phyloP scores from a whole-genome alignment of 2,113 vertebrate species.

The Polypterus senegalus region DNA sequence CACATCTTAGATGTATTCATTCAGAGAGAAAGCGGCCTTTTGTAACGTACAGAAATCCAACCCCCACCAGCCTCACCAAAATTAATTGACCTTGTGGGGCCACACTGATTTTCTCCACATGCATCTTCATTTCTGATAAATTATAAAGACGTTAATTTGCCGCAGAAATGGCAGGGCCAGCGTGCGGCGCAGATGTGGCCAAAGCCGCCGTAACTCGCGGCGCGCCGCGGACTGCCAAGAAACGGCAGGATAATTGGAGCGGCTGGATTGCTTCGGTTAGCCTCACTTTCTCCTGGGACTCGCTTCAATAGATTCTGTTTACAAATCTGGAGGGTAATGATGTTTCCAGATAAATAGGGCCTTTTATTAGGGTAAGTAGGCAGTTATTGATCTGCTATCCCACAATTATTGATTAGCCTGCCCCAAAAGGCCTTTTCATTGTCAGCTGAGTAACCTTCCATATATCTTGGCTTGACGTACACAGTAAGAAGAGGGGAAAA shows the following conservation, averaged over 20 bases:
- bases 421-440: slow-evolving; percentile 44
- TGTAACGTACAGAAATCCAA: too few relatives aligned
- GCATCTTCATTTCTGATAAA: slow-evolving; percentile 98
- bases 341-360: slow-evolving; percentile 66
- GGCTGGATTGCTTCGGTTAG: slow-evolving; percentile 78
- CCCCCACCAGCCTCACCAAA: too few relatives aligned
- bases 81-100: slow-evolving; percentile 87
- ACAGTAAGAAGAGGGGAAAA: too few relatives aligned
- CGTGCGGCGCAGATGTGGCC: slow-evolving; percentile 92
- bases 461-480: slow-evolving; percentile 41
- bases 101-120: slow-evolving; percentile 86
- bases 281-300: slow-evolving; percentile 67
- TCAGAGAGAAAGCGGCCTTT: too few relatives aligned
- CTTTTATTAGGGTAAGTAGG: slow-evolving; percentile 64
- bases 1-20: too few relatives aligned
- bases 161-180: slow-evolving; percentile 87
- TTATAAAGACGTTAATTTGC: slow-evolving; percentile 99
- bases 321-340: slow-evolving; percentile 72
- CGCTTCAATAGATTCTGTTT: slow-evolving; percentile 72
- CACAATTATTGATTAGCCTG: slow-evolving; percentile 45
- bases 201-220: slow-evolving; percentile 65
- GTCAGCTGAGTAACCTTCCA: slow-evolving; percentile 36
- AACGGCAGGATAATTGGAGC: slow-evolving; percentile 68
- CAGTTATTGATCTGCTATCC: slow-evolving; percentile 56
- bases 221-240: slow-evolving; percentile 65